Evolutionary conservation across 2,113 vertebrate genomes (phyloP), one percentile per base, ranked within the genome.

Genomic region (Lasiurus cinereus): DNA sequence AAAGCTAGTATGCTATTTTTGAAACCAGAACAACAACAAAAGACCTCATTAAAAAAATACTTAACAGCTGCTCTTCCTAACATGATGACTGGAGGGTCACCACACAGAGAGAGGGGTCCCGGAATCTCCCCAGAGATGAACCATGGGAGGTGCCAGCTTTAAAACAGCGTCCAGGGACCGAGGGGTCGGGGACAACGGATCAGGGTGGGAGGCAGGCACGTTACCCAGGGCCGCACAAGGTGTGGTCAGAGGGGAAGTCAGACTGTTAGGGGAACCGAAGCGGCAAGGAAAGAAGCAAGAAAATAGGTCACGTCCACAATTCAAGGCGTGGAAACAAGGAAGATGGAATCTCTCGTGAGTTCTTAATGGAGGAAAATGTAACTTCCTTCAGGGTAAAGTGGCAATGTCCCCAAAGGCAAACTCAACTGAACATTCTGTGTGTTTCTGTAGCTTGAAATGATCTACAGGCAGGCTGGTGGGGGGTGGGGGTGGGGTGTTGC

Each of bases 21-120:
- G 82, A 89, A 69, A 89, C 4, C 18, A 89, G 66, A 82, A 59
- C n/a, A 70, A 79, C 21, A 67, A 74, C 18, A 79, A 29, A 74
- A 50, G 16, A 29, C 39, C 15, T 86, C 36, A 67, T 31, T 84
- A 29, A 80, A 67, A 67, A 82, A 74, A 21, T 16, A 21, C 31
- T 54, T 31, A 46, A 83, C 16, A 59, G 43, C n/a, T 54, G 56
- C 8, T 94, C 22, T 88, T 80, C 83, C 50, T 4, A 62, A 5
- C 31, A 21, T 66, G 8, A 2, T 36, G 15, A 94, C 18, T 39
- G 52, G 54, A 90, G 48, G 69, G 33, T 62, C 19, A 67, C 8
- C 27, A 8, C 33, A 24, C 12, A 33, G 36, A 78, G 4, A 76
- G 7, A 15, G 2, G 48, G 12, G 33, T 29, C 4, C 8, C 56